A percentile compares a stretch with the other conserved stretches of the same genome.
Conservation (phyloP, 1,140 invertebrate genomes). For the Bacillus rossius region DNA sequence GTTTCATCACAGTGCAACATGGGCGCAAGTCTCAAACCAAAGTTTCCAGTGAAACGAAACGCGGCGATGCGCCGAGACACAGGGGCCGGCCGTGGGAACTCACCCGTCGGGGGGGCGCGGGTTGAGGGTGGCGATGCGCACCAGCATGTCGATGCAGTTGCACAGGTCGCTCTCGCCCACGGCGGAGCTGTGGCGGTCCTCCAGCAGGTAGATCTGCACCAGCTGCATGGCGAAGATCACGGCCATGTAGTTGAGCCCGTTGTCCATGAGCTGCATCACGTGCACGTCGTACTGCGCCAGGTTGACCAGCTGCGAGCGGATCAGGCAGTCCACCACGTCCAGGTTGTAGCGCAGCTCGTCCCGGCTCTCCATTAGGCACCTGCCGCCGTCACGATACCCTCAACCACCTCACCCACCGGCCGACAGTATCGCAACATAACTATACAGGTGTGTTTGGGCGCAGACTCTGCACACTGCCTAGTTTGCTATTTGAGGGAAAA, state of each 20-base stretch:
- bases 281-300: conserved; percentile 76
- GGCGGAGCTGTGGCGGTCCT: conserved; percentile 71
- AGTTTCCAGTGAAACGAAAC: no score
- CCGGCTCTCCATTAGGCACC: conserved; percentile 67
- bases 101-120: conserved; percentile 76
- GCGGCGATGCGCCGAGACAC: no score
- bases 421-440: no score
- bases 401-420: no score
- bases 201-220: conserved; percentile 81
- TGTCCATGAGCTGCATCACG: conserved; percentile 82
- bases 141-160: conserved; percentile 77
- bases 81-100: no score
- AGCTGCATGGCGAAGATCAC: conserved; percentile 88
- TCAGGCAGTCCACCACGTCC: conserved; percentile 85
- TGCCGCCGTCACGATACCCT: no score
- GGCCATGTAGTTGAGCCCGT: conserved; percentile 76
- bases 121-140: conserved; percentile 63
- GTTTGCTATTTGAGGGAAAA: no score
- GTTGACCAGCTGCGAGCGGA: conserved; percentile 63
- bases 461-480: no score
- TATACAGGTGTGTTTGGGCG: no score
- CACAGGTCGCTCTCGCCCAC: conserved; percentile 80
- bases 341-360: conserved; percentile 88
- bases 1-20: no score
- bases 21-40: no score